Conservation (phyloP, 2,888 invertebrate genomes). For the Drosophila lacicola region DNA sequence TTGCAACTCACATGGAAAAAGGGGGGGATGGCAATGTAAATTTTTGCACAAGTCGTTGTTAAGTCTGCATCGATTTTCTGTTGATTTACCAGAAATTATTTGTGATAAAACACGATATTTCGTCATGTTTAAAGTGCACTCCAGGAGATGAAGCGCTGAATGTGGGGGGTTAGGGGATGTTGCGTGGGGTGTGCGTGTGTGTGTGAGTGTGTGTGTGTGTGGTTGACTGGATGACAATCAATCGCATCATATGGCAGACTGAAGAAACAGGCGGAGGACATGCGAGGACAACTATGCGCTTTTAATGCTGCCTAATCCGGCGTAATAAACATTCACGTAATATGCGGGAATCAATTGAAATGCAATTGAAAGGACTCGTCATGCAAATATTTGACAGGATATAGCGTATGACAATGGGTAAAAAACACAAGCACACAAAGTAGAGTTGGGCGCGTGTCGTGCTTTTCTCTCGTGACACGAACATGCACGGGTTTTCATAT, state of each 20-base stretch:
- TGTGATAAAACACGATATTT: slow-evolving; percentile 85
- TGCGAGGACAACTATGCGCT: slow-evolving; percentile 55
- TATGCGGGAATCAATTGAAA: slow-evolving; percentile 75
- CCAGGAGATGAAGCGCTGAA: slow-evolving; percentile 41
- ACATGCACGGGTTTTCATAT: neutral
- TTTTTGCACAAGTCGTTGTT: slow-evolving; percentile 41
- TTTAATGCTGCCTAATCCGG: slow-evolving; percentile 80
- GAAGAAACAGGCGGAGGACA: slow-evolving; percentile 31
- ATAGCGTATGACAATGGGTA: slow-evolving; percentile 51
- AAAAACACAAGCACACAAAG: slow-evolving; percentile 4
- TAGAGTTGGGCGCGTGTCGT: neutral
- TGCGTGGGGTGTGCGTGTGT: neutral
- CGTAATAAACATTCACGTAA: slow-evolving; percentile 74
- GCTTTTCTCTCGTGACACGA: neutral
- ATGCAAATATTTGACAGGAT: slow-evolving; percentile 75
- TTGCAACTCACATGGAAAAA: slow-evolving; percentile 43
- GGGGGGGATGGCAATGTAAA: slow-evolving; percentile 38
- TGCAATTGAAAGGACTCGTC: slow-evolving; percentile 72
- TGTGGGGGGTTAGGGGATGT: neutral
- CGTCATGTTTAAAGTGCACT: slow-evolving; percentile 81
- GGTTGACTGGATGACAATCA: slow-evolving; percentile 65
- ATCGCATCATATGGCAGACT: slow-evolving; percentile 72
- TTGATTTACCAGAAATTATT: slow-evolving; percentile 83
- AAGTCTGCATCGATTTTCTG: slow-evolving; percentile 76
- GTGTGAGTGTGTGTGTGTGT: neutral